These are phyloP conservation scores for Engystomops pustulosus DNA, from an alignment of 2,113 vertebrate species.

Conservation along the genomic window DNA sequence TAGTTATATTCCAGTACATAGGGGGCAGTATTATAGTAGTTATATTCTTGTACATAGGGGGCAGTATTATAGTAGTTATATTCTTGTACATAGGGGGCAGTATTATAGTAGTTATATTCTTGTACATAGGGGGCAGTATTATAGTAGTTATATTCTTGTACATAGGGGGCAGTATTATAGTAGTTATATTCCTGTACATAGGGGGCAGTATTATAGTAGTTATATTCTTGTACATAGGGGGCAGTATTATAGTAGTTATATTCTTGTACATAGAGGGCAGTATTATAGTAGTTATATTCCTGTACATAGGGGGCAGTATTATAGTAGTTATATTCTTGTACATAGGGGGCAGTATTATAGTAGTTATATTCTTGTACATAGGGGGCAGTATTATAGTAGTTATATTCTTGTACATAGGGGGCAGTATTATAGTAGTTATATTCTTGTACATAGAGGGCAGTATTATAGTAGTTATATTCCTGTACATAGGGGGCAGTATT, in stretches of 20 bases:
- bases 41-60: not conserved
- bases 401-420: constrained; percentile 2
- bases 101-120: too few species aligned
- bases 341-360: not conserved
- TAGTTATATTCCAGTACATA: too few species aligned
- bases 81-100: too few species aligned
- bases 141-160: constrained; percentile 10
- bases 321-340: constrained; percentile 11
- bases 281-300: too few species aligned
- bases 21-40: constrained; percentile 4
- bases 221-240: not conserved
- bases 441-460: not conserved
- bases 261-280: not conserved
- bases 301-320: not conserved
- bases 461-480: not conserved
- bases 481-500: not conserved
- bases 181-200: not conserved
- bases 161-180: not conserved
- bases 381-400: not conserved
- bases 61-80: not conserved
- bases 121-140: not conserved
- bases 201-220: not conserved
- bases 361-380: constrained; percentile 1
- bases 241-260: not conserved
- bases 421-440: constrained; percentile 14